Evolutionary conservation across 2,113 vertebrate species (phyloP), one percentile per base, ranked within the genome.

Genomic region (Triplophysa tibetana): DNA sequence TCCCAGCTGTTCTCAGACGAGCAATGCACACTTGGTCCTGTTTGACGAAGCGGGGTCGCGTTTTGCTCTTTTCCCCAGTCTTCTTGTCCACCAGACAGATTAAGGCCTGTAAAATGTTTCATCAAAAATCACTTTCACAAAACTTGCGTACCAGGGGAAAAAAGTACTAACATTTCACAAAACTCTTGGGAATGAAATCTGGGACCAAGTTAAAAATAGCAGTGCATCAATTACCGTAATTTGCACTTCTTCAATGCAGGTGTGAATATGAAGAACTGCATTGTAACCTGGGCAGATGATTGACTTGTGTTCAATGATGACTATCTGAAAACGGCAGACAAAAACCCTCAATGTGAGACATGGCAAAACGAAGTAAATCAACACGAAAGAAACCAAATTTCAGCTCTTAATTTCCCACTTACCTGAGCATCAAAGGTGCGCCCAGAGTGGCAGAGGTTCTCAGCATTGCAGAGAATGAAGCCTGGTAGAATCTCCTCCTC

Each of bases 71-170:
- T 83, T 96, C 95, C 81, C 95, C 95, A 79, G 94, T 92, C 89
- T 96, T 96, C 89, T 96, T 96, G 90, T 96, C 95, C 91, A 96
- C 95, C 92, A 96, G 92, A 87, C 95, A 96, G 89, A 96, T 96
- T 95, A 96, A 95, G 94, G 95, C 95, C 95, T 96, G 80, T 1
- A 4, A 48, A n/a, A 23, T 48, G 6, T 38, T 2, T 70, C 63
- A 80, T 21, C 24, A 8, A 58, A 10, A 9, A 29, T 29, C 29
- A 29, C 4, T 29, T 29, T 29, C 29, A 29, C 29, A 29, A 29
- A 29, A 29, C 29, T 29, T 29, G 29, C 29, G 29, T 29, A 29
- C 29, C 3, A 29, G 3, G 29, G 29, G 29, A 29, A 29, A 29
- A 29, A 29, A 29, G 0, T n/a, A n/a, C 3, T 0, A 29, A 29